Conservation (phyloP, 2,797 vertebrate genomes). For the Trachurus trachurus region DNA sequence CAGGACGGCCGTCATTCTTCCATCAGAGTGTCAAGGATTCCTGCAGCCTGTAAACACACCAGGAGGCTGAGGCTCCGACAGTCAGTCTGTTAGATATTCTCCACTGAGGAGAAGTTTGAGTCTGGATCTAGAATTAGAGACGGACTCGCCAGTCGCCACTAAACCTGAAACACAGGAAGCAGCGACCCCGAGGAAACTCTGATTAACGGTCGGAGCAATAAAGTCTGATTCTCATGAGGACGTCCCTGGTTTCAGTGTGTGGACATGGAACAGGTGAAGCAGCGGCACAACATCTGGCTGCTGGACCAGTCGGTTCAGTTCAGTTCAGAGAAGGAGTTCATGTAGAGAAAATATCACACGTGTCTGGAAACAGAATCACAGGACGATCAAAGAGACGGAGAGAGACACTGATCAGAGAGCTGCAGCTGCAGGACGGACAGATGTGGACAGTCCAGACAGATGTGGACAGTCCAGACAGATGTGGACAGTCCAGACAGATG, state of each 20-base stretch:
- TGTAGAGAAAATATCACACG: neutral
- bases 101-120: neutral
- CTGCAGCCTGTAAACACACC: conserved; percentile 6
- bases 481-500: neutral
- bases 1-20: conserved; percentile 24
- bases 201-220: conserved; percentile 31
- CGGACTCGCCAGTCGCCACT: conserved; percentile 11
- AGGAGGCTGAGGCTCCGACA: neutral
- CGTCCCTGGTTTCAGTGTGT: neutral
- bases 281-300: too few species aligned
- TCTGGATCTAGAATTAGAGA: conserved; percentile 36
- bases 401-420: neutral
- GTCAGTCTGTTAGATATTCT: neutral
- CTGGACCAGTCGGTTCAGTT: too few species aligned
- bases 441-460: neutral
- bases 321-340: too few species aligned
- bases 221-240: neutral
- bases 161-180: conserved; percentile 20
- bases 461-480: neutral
- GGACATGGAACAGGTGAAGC: neutral
- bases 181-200: conserved; percentile 26
- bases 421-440: too few species aligned
- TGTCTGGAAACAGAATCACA: neutral
- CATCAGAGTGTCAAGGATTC: conserved; percentile 37
- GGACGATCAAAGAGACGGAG: neutral